Percentiles rank a stretch among this genome's conserved stretches.
Conservation (phyloP, 2,113 vertebrate genomes). For the Colossoma macropomum region DNA sequence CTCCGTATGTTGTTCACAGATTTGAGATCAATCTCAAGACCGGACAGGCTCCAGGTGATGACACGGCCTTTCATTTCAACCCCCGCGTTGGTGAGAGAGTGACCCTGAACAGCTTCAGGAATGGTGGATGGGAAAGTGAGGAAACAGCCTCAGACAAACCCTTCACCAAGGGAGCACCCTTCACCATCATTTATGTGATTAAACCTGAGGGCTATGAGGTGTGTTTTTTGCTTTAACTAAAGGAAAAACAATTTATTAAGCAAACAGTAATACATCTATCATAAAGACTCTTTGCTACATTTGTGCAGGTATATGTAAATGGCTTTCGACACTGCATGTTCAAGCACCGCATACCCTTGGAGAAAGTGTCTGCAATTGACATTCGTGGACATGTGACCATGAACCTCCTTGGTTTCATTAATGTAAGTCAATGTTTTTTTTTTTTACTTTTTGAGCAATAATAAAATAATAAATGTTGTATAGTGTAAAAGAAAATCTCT, state of each 20-base stretch:
- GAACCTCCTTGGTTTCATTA: background rate
- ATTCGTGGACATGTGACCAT: background rate
- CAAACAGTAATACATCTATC: background rate
- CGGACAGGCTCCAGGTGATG: constrained; percentile 4
- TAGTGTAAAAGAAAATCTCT: too few relatives aligned
- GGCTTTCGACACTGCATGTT: background rate
- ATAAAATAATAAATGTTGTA: too few relatives aligned
- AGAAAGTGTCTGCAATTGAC: background rate
- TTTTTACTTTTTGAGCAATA: too few relatives aligned
- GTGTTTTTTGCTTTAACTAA: background rate
- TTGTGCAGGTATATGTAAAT: constrained; percentile 11
- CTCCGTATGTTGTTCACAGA: background rate
- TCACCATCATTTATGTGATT: constrained; percentile 5
- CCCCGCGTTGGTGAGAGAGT: background rate
- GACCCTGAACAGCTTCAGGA: constrained; percentile 22
- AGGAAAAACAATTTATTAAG: background rate
- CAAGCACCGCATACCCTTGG: constrained; percentile 12
- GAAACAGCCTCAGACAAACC: constrained; percentile 11
- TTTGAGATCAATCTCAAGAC: constrained; percentile 36
- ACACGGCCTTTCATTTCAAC: constrained; percentile 39
- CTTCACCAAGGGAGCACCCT: constrained; percentile 19
- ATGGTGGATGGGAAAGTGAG: background rate
- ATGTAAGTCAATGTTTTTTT: background rate
- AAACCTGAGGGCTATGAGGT: constrained; percentile 36
- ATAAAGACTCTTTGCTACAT: too few relatives aligned